phyloP scores from a whole-genome alignment of 2,113 vertebrate species.

The Etia nguti region DNA sequence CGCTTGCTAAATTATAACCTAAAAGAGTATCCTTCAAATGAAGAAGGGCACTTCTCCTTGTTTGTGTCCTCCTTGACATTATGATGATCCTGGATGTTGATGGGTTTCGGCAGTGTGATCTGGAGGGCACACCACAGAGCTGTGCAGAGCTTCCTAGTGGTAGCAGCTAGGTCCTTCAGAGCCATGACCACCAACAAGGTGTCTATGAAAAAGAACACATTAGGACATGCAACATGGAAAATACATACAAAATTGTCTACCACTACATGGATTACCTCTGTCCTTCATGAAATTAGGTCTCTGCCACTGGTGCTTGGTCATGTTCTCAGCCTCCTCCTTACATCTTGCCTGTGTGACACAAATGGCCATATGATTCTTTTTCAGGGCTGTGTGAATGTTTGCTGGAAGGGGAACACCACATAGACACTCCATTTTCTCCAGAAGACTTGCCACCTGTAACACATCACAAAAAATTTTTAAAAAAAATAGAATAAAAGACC shows the following conservation, averaged over 20 bases:
- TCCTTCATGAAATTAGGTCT: constrained; percentile 50
- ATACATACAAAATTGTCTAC: background rate
- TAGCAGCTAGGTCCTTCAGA: constrained; percentile 59
- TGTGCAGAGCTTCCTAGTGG: constrained; percentile 66
- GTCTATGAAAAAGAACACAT: constrained; percentile 39
- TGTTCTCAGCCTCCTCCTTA: constrained; percentile 52
- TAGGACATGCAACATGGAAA: background rate
- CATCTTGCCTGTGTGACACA: constrained; percentile 51
- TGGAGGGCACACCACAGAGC: constrained; percentile 73
- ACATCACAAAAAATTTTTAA: background rate
- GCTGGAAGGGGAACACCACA: constrained; percentile 46
- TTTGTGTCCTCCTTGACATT: background rate
- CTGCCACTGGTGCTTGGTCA: constrained; percentile 56
- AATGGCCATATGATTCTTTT: constrained; percentile 61
- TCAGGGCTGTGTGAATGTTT: constrained; percentile 60
- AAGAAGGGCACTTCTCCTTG: background rate
- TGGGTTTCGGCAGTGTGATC: constrained; percentile 53
- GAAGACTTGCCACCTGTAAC: constrained; percentile 64
- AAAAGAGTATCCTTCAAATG: constrained; percentile 12
- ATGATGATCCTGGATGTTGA: constrained; percentile 1
- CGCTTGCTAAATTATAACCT: background rate
- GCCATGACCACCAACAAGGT: constrained; percentile 52
- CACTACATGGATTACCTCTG: constrained; percentile 45
- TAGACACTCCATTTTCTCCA: constrained; percentile 66
- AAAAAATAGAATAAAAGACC: background rate